Conservation (phyloP, 2,888 invertebrate genomes). For the Eledona agricola region DNA sequence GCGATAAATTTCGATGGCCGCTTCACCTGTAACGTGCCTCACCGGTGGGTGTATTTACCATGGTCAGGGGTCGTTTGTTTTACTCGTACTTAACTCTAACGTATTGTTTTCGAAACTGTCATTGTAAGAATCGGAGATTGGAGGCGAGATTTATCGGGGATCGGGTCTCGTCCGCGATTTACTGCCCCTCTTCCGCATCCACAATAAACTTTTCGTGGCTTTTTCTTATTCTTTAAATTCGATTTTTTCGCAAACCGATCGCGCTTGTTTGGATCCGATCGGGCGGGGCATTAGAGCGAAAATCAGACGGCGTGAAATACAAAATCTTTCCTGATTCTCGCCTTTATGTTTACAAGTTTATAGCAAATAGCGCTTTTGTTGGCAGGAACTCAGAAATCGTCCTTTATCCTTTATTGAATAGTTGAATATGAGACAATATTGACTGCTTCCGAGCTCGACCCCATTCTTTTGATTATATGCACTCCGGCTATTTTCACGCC, state of each 20-base stretch:
- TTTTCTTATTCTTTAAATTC: slow-evolving; percentile 3
- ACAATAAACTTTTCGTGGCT: slow-evolving; percentile 13
- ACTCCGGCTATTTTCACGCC: slow-evolving; percentile 1
- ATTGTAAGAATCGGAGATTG: slow-evolving; percentile 39
- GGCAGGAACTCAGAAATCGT: slow-evolving; percentile 33
- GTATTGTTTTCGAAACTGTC: slow-evolving; percentile 49
- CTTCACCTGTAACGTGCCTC: slow-evolving; percentile 37
- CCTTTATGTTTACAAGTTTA: slow-evolving; percentile 38
- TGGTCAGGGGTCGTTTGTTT: slow-evolving; percentile 48
- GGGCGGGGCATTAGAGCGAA: slow-evolving; percentile 30
- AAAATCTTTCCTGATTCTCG: slow-evolving; percentile 35
- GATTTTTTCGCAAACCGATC: slow-evolving; percentile 23
- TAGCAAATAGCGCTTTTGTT: slow-evolving; percentile 39
- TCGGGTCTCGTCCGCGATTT: slow-evolving; percentile 25
- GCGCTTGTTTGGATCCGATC: slow-evolving; percentile 30
- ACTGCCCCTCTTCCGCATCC: slow-evolving; percentile 17
- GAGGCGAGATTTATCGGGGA: slow-evolving; percentile 34
- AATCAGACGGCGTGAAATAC: slow-evolving; percentile 37
- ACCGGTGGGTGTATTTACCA: slow-evolving; percentile 39
- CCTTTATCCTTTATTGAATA: slow-evolving; percentile 36
- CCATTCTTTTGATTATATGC: slow-evolving; percentile 12
- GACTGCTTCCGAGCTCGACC: slow-evolving; percentile 17
- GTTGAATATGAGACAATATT: slow-evolving; percentile 37
- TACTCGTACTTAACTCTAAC: slow-evolving; percentile 50
- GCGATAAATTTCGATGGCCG: slow-evolving; percentile 17